A percentile compares a stretch with the other conserved stretches of the same genome.
Conservation (phyloP, 2,888 invertebrate species). For the Lypha dubia region DNA sequence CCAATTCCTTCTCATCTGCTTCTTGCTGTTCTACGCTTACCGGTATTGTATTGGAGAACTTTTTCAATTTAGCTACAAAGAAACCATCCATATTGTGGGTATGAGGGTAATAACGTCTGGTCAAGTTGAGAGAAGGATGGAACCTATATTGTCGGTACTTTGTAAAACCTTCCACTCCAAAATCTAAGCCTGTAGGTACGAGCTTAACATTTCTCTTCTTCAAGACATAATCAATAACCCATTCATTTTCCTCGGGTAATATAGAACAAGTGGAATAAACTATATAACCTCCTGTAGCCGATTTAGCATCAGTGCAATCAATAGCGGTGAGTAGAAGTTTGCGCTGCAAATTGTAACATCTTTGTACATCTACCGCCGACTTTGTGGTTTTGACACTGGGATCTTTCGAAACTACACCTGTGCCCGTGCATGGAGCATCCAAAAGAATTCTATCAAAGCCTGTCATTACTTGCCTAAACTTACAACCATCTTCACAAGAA, state of each 20-base stretch:
- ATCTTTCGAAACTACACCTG: slow-evolving; percentile 99
- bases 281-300: slow-evolving; percentile 95
- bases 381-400: slow-evolving; percentile 97
- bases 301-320: slow-evolving; percentile 96
- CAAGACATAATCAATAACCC: slow-evolving; percentile 97
- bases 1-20: slow-evolving; percentile 81
- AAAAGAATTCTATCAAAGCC: slow-evolving; percentile 97
- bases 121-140: slow-evolving; percentile 94
- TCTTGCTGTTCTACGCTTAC: slow-evolving; percentile 83
- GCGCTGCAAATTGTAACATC: slow-evolving; percentile 96
- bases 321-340: slow-evolving; percentile 97
- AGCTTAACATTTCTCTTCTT: slow-evolving; percentile 96
- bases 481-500: slow-evolving; percentile 94
- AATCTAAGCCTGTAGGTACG: slow-evolving; percentile 95
- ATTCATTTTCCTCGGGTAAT: slow-evolving; percentile 98
- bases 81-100: slow-evolving; percentile 99
- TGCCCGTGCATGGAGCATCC: slow-evolving; percentile 99
- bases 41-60: slow-evolving; percentile 92
- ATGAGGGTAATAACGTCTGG: slow-evolving; percentile 97
- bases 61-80: slow-evolving; percentile 98
- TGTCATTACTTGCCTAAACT: slow-evolving; percentile 92
- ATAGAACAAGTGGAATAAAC: slow-evolving; percentile 99
- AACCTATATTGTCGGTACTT: slow-evolving; percentile 93
- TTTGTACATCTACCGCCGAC: slow-evolving; percentile 94
- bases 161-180: slow-evolving; percentile 97